Base-by-base conservation (phyloP, 2,113 vertebrate species). In the Dryoscopus gambensis region DNA sequence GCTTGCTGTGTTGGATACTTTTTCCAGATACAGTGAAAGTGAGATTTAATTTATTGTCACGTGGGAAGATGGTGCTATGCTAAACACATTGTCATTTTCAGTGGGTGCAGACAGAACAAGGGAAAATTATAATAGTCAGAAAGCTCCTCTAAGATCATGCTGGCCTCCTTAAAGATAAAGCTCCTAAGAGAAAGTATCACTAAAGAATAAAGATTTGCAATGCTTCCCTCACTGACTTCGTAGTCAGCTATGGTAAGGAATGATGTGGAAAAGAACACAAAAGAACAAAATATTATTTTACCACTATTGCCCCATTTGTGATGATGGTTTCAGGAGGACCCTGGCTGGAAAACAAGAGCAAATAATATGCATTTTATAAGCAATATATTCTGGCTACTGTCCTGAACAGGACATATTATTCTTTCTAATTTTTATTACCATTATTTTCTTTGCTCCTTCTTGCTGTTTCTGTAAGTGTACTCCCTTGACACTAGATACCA, bases 261-360 rank as follows among this genome's bases (percentile, higher is more conserved):
- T 4, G 1, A 35, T n/a, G 7, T 42, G 30, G 19, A 42, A 78
- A 91, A 93, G 28, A 69, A 56, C 7, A 59, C 6, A 56, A 59
- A 62, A 76, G 11, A 81, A 53, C 8, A 81, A 89, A 93, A 12
- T 4, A 83, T 88, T 73, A 56, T 39, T 85, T 95, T 97, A 97
- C 97, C 97, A 95, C 96, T 77, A 96, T 44, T 71, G 96, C 82
- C 25, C 93, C 97, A 75, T 97, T 97, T 80, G 97, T 97, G 78
- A 56, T 79, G 92, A 97, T 90, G 52, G 57, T 59, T 97, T 97
- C 97, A 94, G 94, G 65, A 90, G 75, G 57, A 91, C 13, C 89
- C 5, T 0, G 30, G 13, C 97, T 97, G 94, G 69, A 82, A 97
- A 94, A 93, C 13, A 97, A 90, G 47, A 89, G 40, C 37, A 90